Conservation (phyloP, 2,113 vertebrate genomes). For the Mesocricetus auratus region DNA sequence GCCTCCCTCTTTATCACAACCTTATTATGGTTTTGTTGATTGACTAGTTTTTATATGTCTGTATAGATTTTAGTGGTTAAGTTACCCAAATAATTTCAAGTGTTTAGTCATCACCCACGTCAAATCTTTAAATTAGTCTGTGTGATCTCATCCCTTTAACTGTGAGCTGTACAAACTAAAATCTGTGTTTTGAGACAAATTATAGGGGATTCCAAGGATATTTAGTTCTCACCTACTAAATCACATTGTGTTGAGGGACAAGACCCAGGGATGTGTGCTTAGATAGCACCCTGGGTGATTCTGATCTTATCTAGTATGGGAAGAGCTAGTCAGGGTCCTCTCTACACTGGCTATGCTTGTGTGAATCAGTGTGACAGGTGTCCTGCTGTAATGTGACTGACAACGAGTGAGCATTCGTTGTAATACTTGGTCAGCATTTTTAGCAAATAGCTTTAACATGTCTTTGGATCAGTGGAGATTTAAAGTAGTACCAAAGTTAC, state of each 20-base stretch:
- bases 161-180: constrained; percentile 20
- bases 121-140: not conserved
- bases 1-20: not conserved
- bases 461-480: not conserved
- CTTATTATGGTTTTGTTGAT: not conserved
- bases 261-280: not conserved
- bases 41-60: not conserved
- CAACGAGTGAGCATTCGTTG: constrained; percentile 21
- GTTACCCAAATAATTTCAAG: not conserved
- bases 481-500: not conserved
- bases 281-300: not conserved
- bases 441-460: constrained; percentile 19
- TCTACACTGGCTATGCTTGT: not conserved
- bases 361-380: not conserved
- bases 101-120: not conserved
- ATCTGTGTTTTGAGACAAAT: constrained; percentile 24
- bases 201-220: not conserved
- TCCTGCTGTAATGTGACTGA: not conserved
- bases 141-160: not conserved
- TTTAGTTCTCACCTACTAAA: not conserved
- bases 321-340: not conserved
- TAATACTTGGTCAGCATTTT: not conserved
- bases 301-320: not conserved
- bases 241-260: not conserved
- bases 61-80: not conserved